A percentile compares a stretch with the other conserved stretches of the same genome.
Evolutionary conservation across 2,888 invertebrate genomes (phyloP).

Genomic region (Acleris literana): DNA sequence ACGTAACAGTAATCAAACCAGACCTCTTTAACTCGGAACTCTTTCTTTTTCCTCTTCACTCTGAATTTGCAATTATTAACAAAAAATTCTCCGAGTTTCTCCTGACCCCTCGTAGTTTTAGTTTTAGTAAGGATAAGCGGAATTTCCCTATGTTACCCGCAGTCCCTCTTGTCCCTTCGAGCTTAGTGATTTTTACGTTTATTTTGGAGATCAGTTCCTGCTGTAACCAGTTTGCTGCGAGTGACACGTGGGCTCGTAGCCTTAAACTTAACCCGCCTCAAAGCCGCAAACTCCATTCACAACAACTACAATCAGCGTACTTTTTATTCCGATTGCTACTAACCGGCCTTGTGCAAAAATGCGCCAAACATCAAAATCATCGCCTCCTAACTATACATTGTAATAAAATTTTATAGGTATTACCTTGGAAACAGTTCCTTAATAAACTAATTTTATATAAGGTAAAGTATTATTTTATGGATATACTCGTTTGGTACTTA

Average conservation of each 20-base stretch:
- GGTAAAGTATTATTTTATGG: not conserved
- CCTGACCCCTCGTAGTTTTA: no score
- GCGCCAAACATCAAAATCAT: conserved; percentile 7
- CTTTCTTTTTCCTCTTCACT: no score
- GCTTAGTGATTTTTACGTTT: no score
- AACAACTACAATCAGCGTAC: not conserved
- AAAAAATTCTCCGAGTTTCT: no score
- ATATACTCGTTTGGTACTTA: not conserved
- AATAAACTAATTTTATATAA: conserved; percentile 10
- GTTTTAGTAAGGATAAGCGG: no score
- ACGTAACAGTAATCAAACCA: no score
- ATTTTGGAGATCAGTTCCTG: no score
- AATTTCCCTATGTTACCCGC: no score
- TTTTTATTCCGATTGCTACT: not conserved
- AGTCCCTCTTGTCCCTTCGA: no score
- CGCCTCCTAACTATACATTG: not conserved
- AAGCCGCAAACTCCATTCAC: conserved; percentile 27
- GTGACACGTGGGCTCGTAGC: conserved; percentile 17
- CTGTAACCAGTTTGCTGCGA: not conserved
- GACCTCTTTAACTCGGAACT: no score
- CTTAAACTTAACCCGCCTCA: conserved; percentile 32
- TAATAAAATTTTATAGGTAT: conserved; percentile 15
- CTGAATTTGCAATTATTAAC: no score
- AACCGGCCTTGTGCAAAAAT: conserved; percentile 12
- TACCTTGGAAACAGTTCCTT: conserved; percentile 23